Percentiles rank a stretch among this genome's conserved stretches.
phyloP scores from a whole-genome alignment of 2,113 vertebrate genomes.

The Danionella cerebrum region DNA sequence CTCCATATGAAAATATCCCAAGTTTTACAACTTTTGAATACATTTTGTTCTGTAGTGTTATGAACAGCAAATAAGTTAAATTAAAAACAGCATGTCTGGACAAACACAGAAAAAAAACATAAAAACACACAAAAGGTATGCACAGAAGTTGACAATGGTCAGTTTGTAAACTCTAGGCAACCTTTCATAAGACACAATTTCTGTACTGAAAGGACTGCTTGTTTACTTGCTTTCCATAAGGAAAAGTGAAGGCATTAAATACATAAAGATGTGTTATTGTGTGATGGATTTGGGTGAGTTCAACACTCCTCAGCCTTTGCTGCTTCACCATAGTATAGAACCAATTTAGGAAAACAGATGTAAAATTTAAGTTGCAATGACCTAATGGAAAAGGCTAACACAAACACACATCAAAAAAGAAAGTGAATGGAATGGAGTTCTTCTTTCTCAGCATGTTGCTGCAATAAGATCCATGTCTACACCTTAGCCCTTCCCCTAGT shows the following conservation, averaged over 20 bases:
- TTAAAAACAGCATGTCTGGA: conserved; percentile 18
- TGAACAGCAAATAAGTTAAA: conserved; percentile 42
- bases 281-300: too few relatives aligned
- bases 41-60: conserved; percentile 45
- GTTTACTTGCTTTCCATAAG: conserved; percentile 34
- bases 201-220: conserved; percentile 35
- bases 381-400: too few relatives aligned
- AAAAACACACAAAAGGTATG: conserved; percentile 35
- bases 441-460: too few relatives aligned
- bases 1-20: conserved; percentile 42
- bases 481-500: too few relatives aligned
- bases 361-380: too few relatives aligned
- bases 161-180: conserved; percentile 36
- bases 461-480: too few relatives aligned
- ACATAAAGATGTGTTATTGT: conserved; percentile 10
- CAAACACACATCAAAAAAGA: too few relatives aligned
- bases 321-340: too few relatives aligned
- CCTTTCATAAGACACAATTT: conserved; percentile 27
- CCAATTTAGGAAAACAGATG: too few relatives aligned
- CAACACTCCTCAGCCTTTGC: too few relatives aligned
- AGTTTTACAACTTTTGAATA: conserved; percentile 33
- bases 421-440: too few relatives aligned
- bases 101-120: conserved; percentile 19
- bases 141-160: conserved; percentile 33
- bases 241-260: conserved; percentile 25